A percentile compares a stretch with the other conserved stretches of the same genome.
Conservation (phyloP, 2,797 vertebrate genomes). For the Bufotes viridis region DNA sequence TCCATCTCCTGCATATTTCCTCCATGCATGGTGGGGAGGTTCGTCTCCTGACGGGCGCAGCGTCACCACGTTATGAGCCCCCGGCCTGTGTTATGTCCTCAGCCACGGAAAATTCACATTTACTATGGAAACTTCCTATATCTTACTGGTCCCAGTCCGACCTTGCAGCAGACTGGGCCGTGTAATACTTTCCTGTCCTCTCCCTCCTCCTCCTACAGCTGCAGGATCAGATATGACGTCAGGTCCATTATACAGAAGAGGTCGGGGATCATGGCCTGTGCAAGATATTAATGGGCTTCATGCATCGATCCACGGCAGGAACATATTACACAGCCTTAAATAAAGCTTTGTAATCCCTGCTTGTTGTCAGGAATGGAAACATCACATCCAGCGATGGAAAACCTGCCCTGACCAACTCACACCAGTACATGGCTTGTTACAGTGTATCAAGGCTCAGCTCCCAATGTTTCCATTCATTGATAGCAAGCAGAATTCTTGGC, state of each 20-base stretch:
- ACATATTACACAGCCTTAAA: too few species aligned
- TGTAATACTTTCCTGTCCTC: slow-evolving; percentile 14
- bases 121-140: slow-evolving; percentile 4
- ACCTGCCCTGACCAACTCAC: too few species aligned
- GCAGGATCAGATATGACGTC: background rate
- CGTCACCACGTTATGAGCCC: background rate
- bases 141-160: background rate
- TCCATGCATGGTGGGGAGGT: background rate
- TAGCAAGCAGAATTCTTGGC: too few species aligned
- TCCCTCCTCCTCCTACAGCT: background rate
- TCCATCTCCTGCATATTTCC: background rate
- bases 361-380: too few species aligned
- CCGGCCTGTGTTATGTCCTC: background rate
- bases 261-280: background rate
- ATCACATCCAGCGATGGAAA: too few species aligned
- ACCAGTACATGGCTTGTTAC: too few species aligned
- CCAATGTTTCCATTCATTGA: too few species aligned
- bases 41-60: background rate
- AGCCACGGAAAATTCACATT: background rate
- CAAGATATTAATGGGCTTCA: background rate
- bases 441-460: too few species aligned
- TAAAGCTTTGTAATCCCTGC: too few species aligned
- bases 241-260: background rate
- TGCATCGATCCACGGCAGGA: background rate
- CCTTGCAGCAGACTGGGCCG: background rate